Conservation (phyloP, 1,140 invertebrate genomes). For the Lanistes nyassanus region DNA sequence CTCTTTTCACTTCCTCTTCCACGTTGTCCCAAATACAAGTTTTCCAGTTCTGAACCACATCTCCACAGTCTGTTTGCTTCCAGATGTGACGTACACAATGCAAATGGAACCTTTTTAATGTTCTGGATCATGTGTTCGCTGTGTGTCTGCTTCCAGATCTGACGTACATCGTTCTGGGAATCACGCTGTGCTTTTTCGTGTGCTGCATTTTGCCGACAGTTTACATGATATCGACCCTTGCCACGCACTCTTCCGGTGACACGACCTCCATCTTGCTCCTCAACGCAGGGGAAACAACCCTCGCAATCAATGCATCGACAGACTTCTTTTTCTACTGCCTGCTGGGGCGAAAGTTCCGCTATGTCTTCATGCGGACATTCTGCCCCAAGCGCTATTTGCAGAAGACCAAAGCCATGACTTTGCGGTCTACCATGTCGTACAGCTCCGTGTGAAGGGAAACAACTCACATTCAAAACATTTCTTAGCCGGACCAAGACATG, state of each 20-base stretch:
- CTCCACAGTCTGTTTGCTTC: no score
- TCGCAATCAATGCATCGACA: slow-evolving; percentile 73
- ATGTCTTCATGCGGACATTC: slow-evolving; percentile 85
- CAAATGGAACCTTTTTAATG: no score
- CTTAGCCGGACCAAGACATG: no score
- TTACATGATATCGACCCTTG: slow-evolving; percentile 32
- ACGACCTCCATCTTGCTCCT: slow-evolving; percentile 64
- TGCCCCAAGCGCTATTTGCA: slow-evolving; percentile 66
- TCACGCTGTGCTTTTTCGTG: slow-evolving; percentile 38
- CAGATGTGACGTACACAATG: neutral
- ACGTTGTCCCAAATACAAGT: neutral
- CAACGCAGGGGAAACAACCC: slow-evolving; percentile 78
- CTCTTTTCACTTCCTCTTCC: neutral
- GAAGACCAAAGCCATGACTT: slow-evolving; percentile 8
- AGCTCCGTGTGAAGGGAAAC: slow-evolving; percentile 9
- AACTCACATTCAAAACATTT: no score
- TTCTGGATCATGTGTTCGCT: no score
- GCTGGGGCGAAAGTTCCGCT: slow-evolving; percentile 93
- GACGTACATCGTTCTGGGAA: slow-evolving; percentile 35
- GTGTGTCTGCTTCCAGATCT: neutral
- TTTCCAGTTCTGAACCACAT: no score
- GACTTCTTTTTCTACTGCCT: slow-evolving; percentile 85
- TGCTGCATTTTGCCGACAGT: slow-evolving; percentile 35
- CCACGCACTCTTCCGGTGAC: slow-evolving; percentile 5
- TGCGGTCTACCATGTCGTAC: slow-evolving; percentile 12